Evolutionary conservation across 1,140 invertebrate species (phyloP).

Genomic region (Drosophila sproati): DNA sequence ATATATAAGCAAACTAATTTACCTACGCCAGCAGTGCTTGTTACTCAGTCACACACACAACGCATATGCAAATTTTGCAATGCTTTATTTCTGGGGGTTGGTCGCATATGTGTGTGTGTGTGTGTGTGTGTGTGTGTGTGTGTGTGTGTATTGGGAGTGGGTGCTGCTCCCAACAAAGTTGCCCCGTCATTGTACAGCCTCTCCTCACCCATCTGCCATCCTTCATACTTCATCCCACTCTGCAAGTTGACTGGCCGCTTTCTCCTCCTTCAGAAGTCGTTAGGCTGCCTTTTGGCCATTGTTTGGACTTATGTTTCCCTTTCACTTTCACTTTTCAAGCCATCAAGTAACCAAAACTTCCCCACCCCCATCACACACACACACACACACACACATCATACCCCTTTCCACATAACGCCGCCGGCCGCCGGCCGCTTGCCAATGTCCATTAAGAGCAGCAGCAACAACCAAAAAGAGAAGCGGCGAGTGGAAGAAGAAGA

Average conservation of each 20-base stretch:
- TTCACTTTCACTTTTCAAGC: constrained; percentile 46
- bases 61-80: constrained; percentile 73
- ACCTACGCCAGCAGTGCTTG: constrained; percentile 78
- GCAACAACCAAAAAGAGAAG: constrained; percentile 8
- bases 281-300: constrained; percentile 71
- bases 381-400: neutral
- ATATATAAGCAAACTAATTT: constrained; percentile 65
- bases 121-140: constrained; percentile 26
- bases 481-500: neutral
- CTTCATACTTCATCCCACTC: neutral
- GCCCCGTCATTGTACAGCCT: constrained; percentile 47
- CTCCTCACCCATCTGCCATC: constrained; percentile 33
- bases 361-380: neutral
- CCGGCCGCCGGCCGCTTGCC: constrained; percentile 14
- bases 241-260: neutral
- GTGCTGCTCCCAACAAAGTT: constrained; percentile 22
- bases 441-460: constrained; percentile 51
- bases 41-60: constrained; percentile 40
- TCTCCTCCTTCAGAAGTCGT: constrained; percentile 46
- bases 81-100: constrained; percentile 70
- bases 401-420: neutral
- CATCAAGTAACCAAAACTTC: constrained; percentile 14
- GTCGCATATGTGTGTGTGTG: constrained; percentile 18
- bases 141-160: neutral
- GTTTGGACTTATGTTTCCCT: constrained; percentile 72